Base-by-base conservation (phyloP, 1,140 invertebrate genomes). In the Cyclargus thomasi region DNA sequence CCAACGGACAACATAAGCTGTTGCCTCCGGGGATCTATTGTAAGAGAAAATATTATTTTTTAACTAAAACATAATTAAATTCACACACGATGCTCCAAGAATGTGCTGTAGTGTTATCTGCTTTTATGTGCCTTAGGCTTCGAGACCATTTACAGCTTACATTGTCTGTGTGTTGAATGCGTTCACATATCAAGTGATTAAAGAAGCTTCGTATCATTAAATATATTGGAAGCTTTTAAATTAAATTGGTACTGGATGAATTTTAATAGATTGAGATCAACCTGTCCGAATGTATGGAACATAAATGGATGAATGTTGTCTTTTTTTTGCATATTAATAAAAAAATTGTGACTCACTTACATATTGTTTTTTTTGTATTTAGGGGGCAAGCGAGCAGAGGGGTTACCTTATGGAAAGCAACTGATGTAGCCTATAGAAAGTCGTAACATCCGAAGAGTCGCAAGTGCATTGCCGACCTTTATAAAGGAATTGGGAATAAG, bases 41-140 rank as follows among this genome's bases (percentile, higher is more conserved):
- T 59, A 59, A 59, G 55, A 18, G 55, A 59, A 59, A 59, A 59
- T 21, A 59, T 20, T 59, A 47, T 47, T 59, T 59, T 59, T 59
- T 20, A 59, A 59, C 55, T 59, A 59, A 59, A 59, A 59, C 17
- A 20, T 59, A 59, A 59, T 59, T 59, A 59, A 59, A 59, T 59
- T 59, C 55, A 59, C 55, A 59, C 55, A 59, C 55, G 55, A 11
- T 20, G 10, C 18, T 11, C 18, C 55, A 59, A 21, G 17, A 11
- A 21, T 59, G 11, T n/a, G n/a, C n/a, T n/a, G n/a, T 59, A 11
- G 18, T 11, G 55, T 59, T 59, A 59, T 59, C 55, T 21, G 17
- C 17, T 59, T 59, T 20, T 20, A 21, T 59, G 20, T 59, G 17
- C 39, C 39, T 47, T 47, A 47, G 39, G 39, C 39, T 47, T 47